phyloP scores from a whole-genome alignment of 2,888 invertebrate genomes.

The Plagodis pulveraria region DNA sequence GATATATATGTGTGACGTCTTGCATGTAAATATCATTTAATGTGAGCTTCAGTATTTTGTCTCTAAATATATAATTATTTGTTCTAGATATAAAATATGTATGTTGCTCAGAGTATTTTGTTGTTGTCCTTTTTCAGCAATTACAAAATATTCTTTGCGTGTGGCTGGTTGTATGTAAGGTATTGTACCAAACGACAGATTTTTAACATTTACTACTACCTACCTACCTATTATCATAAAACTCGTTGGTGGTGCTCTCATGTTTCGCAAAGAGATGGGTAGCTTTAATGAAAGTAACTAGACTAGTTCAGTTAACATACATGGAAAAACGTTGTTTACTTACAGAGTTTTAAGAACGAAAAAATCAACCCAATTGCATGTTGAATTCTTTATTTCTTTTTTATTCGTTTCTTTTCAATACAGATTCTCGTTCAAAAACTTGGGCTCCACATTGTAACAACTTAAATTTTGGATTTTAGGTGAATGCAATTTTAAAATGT shows the following conservation, averaged over 20 bases:
- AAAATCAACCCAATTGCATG: too few species aligned
- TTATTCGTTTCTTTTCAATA: too few species aligned
- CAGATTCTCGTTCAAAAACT: too few species aligned
- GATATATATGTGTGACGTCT: conserved; percentile 18
- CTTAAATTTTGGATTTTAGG: too few species aligned
- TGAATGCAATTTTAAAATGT: too few species aligned
- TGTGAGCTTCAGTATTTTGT: conserved; percentile 23
- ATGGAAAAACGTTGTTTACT: background rate
- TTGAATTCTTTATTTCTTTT: too few species aligned
- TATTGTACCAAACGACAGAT: conserved; percentile 82
- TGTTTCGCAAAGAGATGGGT: background rate
- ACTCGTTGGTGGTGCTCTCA: conserved; percentile 6
- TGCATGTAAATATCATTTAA: conserved; percentile 29
- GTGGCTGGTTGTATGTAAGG: conserved; percentile 94
- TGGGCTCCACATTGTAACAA: too few species aligned
- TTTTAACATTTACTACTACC: conserved; percentile 67
- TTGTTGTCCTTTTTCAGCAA: conserved; percentile 88
- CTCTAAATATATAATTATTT: background rate
- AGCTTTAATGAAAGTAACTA: background rate
- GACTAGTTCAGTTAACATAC: background rate
- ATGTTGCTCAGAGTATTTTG: conserved; percentile 80
- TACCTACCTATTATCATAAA: conserved; percentile 38
- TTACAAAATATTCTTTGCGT: conserved; percentile 93
- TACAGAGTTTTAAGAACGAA: too few species aligned
- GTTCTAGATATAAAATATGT: background rate